These are phyloP conservation scores for Paedocypris micromegethes DNA, from an alignment of 2,797 vertebrate species.

Conservation along the genomic window DNA sequence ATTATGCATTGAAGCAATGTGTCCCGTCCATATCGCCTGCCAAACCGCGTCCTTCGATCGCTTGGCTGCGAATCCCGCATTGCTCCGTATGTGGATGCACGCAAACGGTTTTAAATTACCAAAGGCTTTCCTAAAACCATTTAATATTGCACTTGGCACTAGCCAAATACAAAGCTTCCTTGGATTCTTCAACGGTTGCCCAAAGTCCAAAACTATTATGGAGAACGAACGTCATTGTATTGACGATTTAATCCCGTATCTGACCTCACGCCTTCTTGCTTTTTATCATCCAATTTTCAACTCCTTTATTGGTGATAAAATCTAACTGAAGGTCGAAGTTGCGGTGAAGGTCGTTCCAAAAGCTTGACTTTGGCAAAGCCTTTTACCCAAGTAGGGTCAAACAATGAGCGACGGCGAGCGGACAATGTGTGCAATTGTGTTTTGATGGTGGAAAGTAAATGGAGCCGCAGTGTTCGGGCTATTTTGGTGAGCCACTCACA, in stretches of 20 bases:
- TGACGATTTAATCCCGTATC: too few relatives aligned
- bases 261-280: background rate
- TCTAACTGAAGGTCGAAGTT: background rate
- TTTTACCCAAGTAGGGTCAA: conserved; percentile 34
- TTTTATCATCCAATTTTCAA: background rate
- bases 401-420: conserved; percentile 27
- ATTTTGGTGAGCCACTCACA: conserved; percentile 70
- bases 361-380: conserved; percentile 4
- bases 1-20: conserved; percentile 14
- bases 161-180: too few relatives aligned
- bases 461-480: conserved; percentile 52
- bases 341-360: background rate
- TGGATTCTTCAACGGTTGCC: too few relatives aligned
- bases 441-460: conserved; percentile 42
- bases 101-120: conserved; percentile 9
- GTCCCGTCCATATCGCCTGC: conserved; percentile 3
- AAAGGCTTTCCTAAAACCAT: background rate
- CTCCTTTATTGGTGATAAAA: background rate
- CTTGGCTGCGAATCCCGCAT: background rate
- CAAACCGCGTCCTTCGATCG: conserved; percentile 13
- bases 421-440: conserved; percentile 32
- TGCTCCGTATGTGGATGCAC: conserved; percentile 5
- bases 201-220: too few relatives aligned
- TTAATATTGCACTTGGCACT: too few relatives aligned
- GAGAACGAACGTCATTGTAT: too few relatives aligned